Base-by-base conservation (phyloP, 2,113 vertebrate species). In the Mugil cephalus region DNA sequence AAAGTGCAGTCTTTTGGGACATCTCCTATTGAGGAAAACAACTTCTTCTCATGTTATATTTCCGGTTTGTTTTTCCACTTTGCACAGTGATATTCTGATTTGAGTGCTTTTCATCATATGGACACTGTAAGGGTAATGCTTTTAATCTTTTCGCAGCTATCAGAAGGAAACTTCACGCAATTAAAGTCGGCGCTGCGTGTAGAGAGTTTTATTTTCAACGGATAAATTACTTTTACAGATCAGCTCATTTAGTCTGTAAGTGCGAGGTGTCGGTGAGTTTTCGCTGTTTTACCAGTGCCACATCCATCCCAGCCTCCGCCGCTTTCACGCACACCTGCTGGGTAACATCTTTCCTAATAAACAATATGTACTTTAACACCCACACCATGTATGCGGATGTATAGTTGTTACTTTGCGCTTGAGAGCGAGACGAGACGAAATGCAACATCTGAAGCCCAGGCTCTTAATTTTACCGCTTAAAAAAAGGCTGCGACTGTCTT, bases 391-490 rank as follows among this genome's bases (percentile, higher is more conserved):
- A 21, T 64, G 61, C 46, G 38, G 35, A 64, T 10, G 45, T 39
- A 39, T 64, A 50, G 61, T 50, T 64, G 6, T 24, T 60, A 18
- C 38, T 60, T 24, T 60, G 14, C 36, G 30, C 4, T 8, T 7
- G 36, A 30, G 17, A 43, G 7, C n/a, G 43, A 80, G 75, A 65
- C 18, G 47, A 64, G 62, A 77, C 73, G 35, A 87, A 75, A 69
- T 69, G 19, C 11, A 3, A 59, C 47, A 62, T 79, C 19, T 77
- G 59, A 52, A 77, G 38, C 59, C 47, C 46, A 35, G 30, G 46
- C 19, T 18, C 75, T 64, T 13, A 30, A 79, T 60, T 82, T 61
- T 9, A 70, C 43, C 56, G n/a, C n/a, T n/a, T n/a, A n/a, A n/a
- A n/a, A n/a, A n/a, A n/a, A n/a, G n/a, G 39, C 18, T 13, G 76